phyloP scores from a whole-genome alignment of 2,113 vertebrate genomes.

The Xiphophorus couchianus region DNA sequence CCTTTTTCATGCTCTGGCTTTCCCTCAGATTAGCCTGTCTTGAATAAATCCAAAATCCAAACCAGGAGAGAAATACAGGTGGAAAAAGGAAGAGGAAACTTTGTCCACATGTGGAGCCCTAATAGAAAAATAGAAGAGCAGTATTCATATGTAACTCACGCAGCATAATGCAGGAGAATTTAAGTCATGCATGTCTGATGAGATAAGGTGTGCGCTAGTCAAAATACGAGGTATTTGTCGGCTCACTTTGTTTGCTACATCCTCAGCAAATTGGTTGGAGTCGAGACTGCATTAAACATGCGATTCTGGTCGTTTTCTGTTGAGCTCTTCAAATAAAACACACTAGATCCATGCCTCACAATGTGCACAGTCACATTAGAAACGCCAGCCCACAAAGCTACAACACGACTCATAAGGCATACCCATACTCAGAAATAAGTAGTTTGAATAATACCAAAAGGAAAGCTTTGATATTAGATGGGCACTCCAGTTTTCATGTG shows the following conservation, averaged over 20 bases:
- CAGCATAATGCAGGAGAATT: conserved; percentile 76
- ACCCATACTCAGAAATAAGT: conserved; percentile 43
- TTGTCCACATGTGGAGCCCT: conserved; percentile 55
- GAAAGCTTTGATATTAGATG: conserved; percentile 48
- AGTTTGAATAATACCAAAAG: conserved; percentile 29
- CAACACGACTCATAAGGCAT: conserved; percentile 73
- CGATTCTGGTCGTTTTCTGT: conserved; percentile 59
- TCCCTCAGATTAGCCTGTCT: conserved; percentile 57
- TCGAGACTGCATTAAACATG: conserved; percentile 78
- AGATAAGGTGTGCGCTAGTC: conserved; percentile 64
- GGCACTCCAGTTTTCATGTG: conserved; percentile 45
- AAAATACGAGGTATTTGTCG: conserved; percentile 77
- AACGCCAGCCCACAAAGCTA: conserved; percentile 75
- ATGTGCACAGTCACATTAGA: conserved; percentile 70
- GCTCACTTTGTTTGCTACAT: conserved; percentile 75
- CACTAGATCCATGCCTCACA: conserved; percentile 75
- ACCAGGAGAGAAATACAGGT: conserved; percentile 50
- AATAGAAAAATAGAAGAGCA: conserved; percentile 74
- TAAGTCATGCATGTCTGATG: conserved; percentile 70
- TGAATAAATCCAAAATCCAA: conserved; percentile 56
- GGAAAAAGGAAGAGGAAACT: conserved; percentile 36
- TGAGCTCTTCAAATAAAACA: conserved; percentile 61
- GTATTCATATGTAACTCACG: conserved; percentile 62
- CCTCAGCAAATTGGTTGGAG: conserved; percentile 71
- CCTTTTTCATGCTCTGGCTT: conserved; percentile 78